Conservation (phyloP, 2,113 vertebrate genomes). For the Ptilorrhoa leucosticta region DNA sequence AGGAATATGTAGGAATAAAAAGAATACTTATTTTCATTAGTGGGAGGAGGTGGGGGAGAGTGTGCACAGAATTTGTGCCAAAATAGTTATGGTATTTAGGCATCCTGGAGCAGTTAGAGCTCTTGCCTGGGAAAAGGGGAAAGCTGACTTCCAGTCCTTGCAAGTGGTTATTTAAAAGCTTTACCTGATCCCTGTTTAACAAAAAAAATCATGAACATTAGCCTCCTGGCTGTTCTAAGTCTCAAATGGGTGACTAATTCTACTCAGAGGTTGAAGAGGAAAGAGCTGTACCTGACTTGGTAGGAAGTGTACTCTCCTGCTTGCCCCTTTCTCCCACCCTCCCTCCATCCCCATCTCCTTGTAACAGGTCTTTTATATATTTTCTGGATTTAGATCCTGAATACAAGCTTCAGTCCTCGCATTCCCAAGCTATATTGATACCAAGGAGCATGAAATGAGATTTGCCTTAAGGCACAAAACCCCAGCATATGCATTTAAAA, state of each 20-base stretch:
- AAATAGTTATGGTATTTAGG: background rate
- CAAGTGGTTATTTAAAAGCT: background rate
- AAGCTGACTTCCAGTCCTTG: background rate
- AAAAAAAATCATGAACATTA: background rate
- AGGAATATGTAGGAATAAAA: background rate
- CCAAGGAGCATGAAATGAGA: background rate
- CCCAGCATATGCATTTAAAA: background rate
- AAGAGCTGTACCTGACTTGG: background rate
- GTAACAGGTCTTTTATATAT: background rate
- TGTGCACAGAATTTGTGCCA: background rate
- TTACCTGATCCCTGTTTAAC: background rate
- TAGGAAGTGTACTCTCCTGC: background rate
- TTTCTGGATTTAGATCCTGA: background rate
- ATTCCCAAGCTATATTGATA: background rate
- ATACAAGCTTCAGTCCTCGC: background rate
- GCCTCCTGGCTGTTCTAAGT: background rate
- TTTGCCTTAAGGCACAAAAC: slow-evolving; percentile 10
- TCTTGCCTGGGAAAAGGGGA: background rate
- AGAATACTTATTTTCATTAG: background rate
- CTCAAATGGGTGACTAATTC: background rate
- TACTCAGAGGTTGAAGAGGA: background rate
- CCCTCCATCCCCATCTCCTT: background rate
- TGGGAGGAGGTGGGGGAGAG: background rate
- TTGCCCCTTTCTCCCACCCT: background rate
- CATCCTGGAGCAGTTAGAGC: background rate